Base-by-base conservation (phyloP, 2,888 invertebrate genomes). In the Tetrapedia diversipes region DNA sequence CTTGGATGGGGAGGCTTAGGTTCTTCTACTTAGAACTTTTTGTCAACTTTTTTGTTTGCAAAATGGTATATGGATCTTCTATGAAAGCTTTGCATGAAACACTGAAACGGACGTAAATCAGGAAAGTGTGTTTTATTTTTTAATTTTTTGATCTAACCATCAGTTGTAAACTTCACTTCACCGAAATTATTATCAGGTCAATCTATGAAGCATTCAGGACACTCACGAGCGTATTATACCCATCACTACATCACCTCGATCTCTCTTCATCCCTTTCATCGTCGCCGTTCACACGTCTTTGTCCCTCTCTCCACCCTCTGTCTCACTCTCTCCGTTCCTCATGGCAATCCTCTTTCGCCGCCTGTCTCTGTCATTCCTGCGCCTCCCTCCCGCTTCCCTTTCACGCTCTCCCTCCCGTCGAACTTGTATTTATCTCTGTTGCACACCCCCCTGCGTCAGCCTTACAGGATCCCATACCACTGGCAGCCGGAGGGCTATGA, bases 401-500 rank as follows among this genome's bases (percentile, higher is more conserved):
- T 63, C 59, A 53, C 65, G 24, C 68, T 69, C 68, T 39, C 53
- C 70, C 71, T 63, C 22, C 77, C 68, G 61, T 72, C 67, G 76
- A 79, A 69, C 66, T 66, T 72, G 63, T 67, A 63, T 80, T 72
- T 64, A 69, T 77, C 73, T 41, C 68, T 56, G 56, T 66, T 41
- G 66, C 65, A n/a, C 70, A 59, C 45, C 72, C 67, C 60, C 65
- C 72, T 49, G 29, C 32, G 64, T 59, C 74, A 74, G 75, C 80
- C 81, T 83, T 77, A 75, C 77, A 57, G 81, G 65, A 54, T 65
- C 81, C 54, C 69, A 60, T 63, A 59, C 68, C 69, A 67, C 71
- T 68, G 41, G 53, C 54, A 60, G 67, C 72, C 77, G 56, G 69
- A 75, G 81, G 80, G 79, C 82, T 77, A 80, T 84, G 85, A 86